phyloP scores from a whole-genome alignment of 2,888 invertebrate genomes.

The Spilosoma lubricipeda region DNA sequence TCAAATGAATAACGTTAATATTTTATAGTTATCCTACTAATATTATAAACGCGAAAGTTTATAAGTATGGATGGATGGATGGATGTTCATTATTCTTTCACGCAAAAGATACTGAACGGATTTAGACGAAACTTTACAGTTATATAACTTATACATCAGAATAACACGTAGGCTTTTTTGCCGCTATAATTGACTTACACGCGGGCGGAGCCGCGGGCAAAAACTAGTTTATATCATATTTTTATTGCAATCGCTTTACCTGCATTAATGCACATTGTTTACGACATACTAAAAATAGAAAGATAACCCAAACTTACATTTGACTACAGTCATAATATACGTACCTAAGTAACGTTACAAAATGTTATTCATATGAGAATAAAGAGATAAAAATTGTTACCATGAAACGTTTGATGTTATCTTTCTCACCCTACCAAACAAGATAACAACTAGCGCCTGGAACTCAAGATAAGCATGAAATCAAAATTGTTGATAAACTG shows the following conservation, averaged over 20 bases:
- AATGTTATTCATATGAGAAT: conserved; percentile 57
- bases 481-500: conserved; percentile 77
- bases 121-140: too few relatives aligned
- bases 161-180: too few relatives aligned
- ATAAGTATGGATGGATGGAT: too few relatives aligned
- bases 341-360: conserved; percentile 31
- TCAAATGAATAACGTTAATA: not conserved
- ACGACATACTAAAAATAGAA: not conserved
- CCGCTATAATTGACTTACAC: too few relatives aligned
- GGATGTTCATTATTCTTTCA: too few relatives aligned
- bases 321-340: conserved; percentile 9
- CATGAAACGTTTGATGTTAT: conserved; percentile 74
- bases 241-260: not conserved
- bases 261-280: not conserved
- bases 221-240: not conserved
- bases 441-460: conserved; percentile 76
- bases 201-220: too few relatives aligned
- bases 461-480: conserved; percentile 72
- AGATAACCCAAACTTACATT: not conserved
- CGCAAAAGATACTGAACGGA: too few relatives aligned
- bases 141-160: too few relatives aligned
- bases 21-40: too few relatives aligned
- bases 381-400: conserved; percentile 68
- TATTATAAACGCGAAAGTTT: too few relatives aligned
- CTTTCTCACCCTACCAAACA: conserved; percentile 72